A percentile compares a stretch with the other conserved stretches of the same genome.
phyloP scores from a whole-genome alignment of 2,888 invertebrate species.

The Meiosimyza decipiens region DNA sequence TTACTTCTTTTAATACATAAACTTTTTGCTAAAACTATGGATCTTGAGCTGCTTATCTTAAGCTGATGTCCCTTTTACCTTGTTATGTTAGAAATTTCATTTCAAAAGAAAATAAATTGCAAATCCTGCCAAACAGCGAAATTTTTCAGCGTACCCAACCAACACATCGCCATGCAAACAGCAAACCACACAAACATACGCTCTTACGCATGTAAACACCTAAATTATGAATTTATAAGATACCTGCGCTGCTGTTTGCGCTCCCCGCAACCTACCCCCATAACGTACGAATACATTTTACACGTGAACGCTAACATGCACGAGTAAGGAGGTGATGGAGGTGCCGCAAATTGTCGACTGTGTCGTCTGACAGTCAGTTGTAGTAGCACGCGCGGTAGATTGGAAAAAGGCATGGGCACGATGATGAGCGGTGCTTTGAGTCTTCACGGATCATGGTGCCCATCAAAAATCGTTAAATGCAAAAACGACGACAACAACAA shows the following conservation, averaged over 20 bases:
- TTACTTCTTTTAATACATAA: too few relatives aligned
- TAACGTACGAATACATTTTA: background rate
- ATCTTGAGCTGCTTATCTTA: too few relatives aligned
- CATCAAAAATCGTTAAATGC: constrained; percentile 59
- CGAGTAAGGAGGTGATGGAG: background rate
- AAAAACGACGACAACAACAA: constrained; percentile 34
- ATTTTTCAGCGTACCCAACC: background rate
- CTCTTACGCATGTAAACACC: constrained; percentile 49
- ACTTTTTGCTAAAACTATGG: too few relatives aligned
- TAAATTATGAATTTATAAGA: constrained; percentile 59
- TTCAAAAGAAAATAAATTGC: too few relatives aligned
- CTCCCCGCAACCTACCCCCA: background rate
- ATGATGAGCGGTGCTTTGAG: constrained; percentile 34
- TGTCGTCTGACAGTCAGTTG: background rate
- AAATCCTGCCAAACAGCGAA: too few relatives aligned
- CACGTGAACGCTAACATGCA: constrained; percentile 27
- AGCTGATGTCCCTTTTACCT: too few relatives aligned
- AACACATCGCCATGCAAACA: background rate
- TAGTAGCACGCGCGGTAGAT: constrained; percentile 1
- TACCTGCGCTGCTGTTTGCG: constrained; percentile 44
- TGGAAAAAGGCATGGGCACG: background rate
- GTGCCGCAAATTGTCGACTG: background rate
- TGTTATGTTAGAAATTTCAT: too few relatives aligned
- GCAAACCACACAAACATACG: constrained; percentile 18
- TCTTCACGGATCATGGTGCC: constrained; percentile 58